A percentile compares a stretch with the other conserved stretches of the same genome.
These are phyloP conservation scores for Orcinus orca DNA, from an alignment of 2,113 vertebrate species.

Conservation along the genomic window DNA sequence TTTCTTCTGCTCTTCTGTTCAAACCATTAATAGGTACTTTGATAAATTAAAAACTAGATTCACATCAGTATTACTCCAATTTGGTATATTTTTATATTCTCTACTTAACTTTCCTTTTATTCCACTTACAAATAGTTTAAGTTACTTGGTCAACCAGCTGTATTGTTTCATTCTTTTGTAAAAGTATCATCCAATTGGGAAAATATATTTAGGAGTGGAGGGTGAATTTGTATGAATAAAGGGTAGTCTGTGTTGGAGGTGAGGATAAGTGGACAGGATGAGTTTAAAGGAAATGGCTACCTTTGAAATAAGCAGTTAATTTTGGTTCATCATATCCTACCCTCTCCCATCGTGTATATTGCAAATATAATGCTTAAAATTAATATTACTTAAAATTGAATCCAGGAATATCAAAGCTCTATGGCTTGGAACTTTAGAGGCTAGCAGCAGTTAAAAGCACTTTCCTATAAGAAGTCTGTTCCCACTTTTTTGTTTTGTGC, in stretches of 20 bases:
- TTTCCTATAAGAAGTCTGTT: not conserved
- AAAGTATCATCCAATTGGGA: not conserved
- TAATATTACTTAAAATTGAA: slow-evolving; percentile 43
- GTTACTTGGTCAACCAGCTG: not conserved
- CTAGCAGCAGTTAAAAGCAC: slow-evolving; percentile 26
- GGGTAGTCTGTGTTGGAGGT: not conserved
- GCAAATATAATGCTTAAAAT: slow-evolving; percentile 17
- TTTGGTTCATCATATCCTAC: not conserved
- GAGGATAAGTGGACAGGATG: not conserved
- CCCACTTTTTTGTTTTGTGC: slow-evolving; percentile 12
- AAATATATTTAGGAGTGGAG: not conserved
- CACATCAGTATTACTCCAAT: slow-evolving; percentile 1
- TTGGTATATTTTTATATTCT: not conserved
- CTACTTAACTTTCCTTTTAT: not conserved
- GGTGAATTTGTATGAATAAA: slow-evolving; percentile 29
- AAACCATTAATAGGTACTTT: slow-evolving; percentile 15
- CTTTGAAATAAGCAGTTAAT: slow-evolving; percentile 28
- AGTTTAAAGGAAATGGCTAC: slow-evolving; percentile 20
- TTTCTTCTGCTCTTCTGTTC: not conserved
- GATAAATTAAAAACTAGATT: slow-evolving; percentile 43
- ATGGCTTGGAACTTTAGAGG: not conserved
- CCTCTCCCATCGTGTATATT: not conserved
- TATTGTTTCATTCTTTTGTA: slow-evolving; percentile 25
- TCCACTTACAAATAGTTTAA: slow-evolving; percentile 33
- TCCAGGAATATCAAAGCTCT: not conserved